These are phyloP conservation scores for Pocillopora damicornis DNA, from an alignment of 64 coral and sea anemone species.

Conservation along the genomic window DNA sequence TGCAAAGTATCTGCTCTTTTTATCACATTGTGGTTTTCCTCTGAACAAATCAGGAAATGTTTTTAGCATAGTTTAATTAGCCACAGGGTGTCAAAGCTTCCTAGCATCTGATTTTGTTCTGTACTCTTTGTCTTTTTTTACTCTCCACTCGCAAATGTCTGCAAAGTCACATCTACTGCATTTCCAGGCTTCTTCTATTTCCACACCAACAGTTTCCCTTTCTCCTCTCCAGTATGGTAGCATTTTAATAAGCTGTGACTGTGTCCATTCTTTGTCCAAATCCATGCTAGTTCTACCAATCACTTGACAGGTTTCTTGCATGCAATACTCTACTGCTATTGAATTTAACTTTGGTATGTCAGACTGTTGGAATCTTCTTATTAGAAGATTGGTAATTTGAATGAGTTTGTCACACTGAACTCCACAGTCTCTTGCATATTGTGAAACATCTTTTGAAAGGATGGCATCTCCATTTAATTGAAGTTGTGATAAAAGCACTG, in stretches of 20 bases:
- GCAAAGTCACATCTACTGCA: slow-evolving; percentile 65
- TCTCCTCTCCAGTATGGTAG: slow-evolving; percentile 67
- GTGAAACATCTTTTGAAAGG: slow-evolving; percentile 47
- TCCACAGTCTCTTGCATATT: slow-evolving; percentile 42
- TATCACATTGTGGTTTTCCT: no score
- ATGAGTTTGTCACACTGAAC: slow-evolving; percentile 30
- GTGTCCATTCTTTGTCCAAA: slow-evolving; percentile 57
- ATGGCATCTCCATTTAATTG: slow-evolving; percentile 25
- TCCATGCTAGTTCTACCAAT: slow-evolving; percentile 32
- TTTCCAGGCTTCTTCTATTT: slow-evolving; percentile 80
- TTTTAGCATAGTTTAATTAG: no score
- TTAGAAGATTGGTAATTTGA: slow-evolving; percentile 44
- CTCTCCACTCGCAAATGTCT: slow-evolving; percentile 57
- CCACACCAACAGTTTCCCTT: slow-evolving; percentile 44
- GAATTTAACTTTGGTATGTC: slow-evolving; percentile 24
- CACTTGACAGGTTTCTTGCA: slow-evolving; percentile 37
- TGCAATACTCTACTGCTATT: slow-evolving; percentile 44
- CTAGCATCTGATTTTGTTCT: slow-evolving; percentile 4
- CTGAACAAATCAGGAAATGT: no score
- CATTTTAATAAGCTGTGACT: slow-evolving; percentile 41
- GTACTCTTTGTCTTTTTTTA: slow-evolving; percentile 59
- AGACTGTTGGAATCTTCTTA: slow-evolving; percentile 34
- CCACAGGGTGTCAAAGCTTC: no score
- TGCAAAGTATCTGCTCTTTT: no score
- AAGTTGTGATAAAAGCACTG: slow-evolving; percentile 31